Evolutionary conservation across 1,140 invertebrate genomes (phyloP), one percentile per base, ranked within the genome.

Genomic region (Pseudomyrmex flavicornis): DNA sequence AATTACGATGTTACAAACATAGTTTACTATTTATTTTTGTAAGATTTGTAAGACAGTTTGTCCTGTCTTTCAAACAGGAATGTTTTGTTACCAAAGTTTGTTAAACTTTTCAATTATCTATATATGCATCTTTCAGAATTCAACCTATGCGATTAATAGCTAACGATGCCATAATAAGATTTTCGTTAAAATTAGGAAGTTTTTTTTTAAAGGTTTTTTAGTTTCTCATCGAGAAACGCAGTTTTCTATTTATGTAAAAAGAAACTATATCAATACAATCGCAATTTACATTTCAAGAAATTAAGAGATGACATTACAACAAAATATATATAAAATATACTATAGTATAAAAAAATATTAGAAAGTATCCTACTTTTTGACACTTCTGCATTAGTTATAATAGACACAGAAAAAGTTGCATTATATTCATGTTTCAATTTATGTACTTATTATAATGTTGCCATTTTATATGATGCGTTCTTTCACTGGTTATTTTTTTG

Each of bases 391-490:
- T 70, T 20, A 70, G 10, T 26, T 70, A 48, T 46, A 3, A 35
- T 65, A 61, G 35, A 65, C 69, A 10, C 62, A 54, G 15, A 46
- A 22, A 56, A 80, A 84, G 46, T 48, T 79, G 35, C 35, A 15
- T 68, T 84, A 13, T 0, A 59, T 7, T 4, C 12, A n/a, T 58
- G 48, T 68, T 44, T 70, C 35, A 82, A 82, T 73, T 35, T 85
- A 82, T 77, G 72, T 88, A 87, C 85, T 88, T 88, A 85, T 85
- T 35, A 35, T 35, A 35, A 74, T 73, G 17, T 48, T 74, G 85
- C 26, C 50, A 84, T 68, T 77, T 54, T 1, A 86, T 69, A 82
- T 74, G 56, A 58, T 46, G 72, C 62, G 26, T 65, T 79, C 17
- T 61, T 56, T 66, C 2, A 61, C 68, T 52, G 73, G 35, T 61